Evolutionary conservation across 2,113 vertebrate genomes (phyloP).

Genomic region (Alosa alosa): DNA sequence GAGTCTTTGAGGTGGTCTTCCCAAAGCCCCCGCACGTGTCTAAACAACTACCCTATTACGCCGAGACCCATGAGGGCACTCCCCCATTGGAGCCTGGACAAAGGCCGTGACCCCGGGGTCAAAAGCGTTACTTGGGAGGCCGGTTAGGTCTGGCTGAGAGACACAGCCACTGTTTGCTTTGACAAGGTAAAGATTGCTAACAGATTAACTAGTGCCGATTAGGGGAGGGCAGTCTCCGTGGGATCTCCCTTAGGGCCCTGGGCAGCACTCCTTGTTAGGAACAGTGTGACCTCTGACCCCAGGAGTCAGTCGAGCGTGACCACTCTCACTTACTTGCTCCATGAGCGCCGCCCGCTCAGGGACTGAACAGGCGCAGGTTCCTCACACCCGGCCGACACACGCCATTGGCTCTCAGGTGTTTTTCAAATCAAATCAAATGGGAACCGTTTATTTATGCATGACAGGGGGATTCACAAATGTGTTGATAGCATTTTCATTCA

Average conservation of each 20-base stretch:
- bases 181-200: conserved; percentile 90
- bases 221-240: conserved; percentile 77
- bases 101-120: conserved; percentile 85
- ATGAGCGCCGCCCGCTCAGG: neutral
- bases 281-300: conserved; percentile 66
- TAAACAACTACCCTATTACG: conserved; percentile 87
- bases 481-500: neutral
- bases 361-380: conserved; percentile 69
- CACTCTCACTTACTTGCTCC: conserved; percentile 42
- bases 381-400: conserved; percentile 53
- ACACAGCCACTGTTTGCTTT: conserved; percentile 83
- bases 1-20: conserved; percentile 59
- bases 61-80: conserved; percentile 81
- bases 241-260: conserved; percentile 69
- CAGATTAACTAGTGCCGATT: conserved; percentile 90
- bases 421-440: neutral
- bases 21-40: conserved; percentile 78
- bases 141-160: conserved; percentile 76
- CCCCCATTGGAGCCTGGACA: conserved; percentile 81
- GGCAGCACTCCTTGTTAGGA: conserved; percentile 71
- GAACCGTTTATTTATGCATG: neutral
- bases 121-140: conserved; percentile 84
- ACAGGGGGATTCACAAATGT: neutral
- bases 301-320: conserved; percentile 58
- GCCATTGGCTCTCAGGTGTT: neutral